Conservation (phyloP, 2,113 vertebrate species). For the Cygnus buccinator region DNA sequence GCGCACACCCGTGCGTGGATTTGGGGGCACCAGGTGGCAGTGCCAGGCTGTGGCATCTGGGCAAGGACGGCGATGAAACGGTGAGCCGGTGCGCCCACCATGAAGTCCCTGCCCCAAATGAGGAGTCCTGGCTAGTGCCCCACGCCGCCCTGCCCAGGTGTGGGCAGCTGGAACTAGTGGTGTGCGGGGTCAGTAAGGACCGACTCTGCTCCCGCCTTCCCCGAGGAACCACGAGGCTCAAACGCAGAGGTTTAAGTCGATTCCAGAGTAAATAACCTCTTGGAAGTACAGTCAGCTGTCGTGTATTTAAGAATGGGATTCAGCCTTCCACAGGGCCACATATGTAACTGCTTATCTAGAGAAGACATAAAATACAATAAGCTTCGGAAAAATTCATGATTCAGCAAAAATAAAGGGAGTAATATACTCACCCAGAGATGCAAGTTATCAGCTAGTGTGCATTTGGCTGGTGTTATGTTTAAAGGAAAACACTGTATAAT, state of each 20-base stretch:
- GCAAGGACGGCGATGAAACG: neutral
- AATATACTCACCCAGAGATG: slow-evolving; percentile 4
- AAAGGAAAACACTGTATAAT: slow-evolving; percentile 62
- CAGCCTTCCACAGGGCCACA: slow-evolving; percentile 47
- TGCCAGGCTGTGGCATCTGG: neutral
- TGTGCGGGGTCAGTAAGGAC: neutral
- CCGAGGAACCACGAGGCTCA: neutral
- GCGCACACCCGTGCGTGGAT: too few relatives aligned
- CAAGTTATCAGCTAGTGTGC: slow-evolving; percentile 37
- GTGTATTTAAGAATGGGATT: slow-evolving; percentile 19
- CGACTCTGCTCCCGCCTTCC: neutral
- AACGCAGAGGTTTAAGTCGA: neutral
- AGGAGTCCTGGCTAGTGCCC: neutral
- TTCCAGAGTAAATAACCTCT: slow-evolving; percentile 37
- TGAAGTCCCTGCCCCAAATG: neutral
- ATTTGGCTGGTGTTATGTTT: slow-evolving; percentile 37
- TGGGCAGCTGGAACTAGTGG: neutral
- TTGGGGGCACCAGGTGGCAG: neutral
- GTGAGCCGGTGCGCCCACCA: accelerated
- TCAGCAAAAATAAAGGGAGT: slow-evolving; percentile 42
- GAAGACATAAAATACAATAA: slow-evolving; percentile 61
- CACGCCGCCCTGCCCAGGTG: too few relatives aligned
- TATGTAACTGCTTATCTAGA: slow-evolving; percentile 67
- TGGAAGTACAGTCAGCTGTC: slow-evolving; percentile 43
- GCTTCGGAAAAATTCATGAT: slow-evolving; percentile 56